Percentiles rank a stretch among this genome's conserved stretches.
phyloP scores from a whole-genome alignment of 1,140 invertebrate genomes.

The Scaptomyza hsui region DNA sequence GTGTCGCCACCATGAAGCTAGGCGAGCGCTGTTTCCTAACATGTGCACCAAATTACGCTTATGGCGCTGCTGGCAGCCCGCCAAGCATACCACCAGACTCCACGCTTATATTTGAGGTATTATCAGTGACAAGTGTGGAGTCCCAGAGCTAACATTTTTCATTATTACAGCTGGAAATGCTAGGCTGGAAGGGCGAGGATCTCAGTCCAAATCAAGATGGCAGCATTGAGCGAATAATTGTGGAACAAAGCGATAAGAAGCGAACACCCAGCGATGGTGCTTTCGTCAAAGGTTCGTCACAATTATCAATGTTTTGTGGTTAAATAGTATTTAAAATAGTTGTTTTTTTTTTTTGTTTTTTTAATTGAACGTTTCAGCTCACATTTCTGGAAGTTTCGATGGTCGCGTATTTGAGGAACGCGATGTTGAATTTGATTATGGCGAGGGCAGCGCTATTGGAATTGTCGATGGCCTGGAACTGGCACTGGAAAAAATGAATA shows the following conservation, averaged over 20 bases:
- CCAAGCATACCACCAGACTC: slow-evolving; percentile 96
- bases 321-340: slow-evolving; percentile 17
- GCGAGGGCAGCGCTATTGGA: slow-evolving; percentile 91
- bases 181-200: slow-evolving; percentile 94
- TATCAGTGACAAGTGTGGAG: neutral
- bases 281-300: slow-evolving; percentile 88
- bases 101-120: slow-evolving; percentile 96
- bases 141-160: neutral
- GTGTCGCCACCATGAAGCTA: slow-evolving; percentile 96
- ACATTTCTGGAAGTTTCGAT: slow-evolving; percentile 90
- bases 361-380: slow-evolving; percentile 86
- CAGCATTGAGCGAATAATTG: slow-evolving; percentile 90
- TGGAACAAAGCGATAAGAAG: slow-evolving; percentile 85
- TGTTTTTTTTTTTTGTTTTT: slow-evolving; percentile 33
- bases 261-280: slow-evolving; percentile 94
- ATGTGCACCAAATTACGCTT: slow-evolving; percentile 96
- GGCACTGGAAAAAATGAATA: slow-evolving; percentile 93
- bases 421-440: slow-evolving; percentile 92
- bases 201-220: slow-evolving; percentile 92
- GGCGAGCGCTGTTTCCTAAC: slow-evolving; percentile 94
- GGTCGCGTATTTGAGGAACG: slow-evolving; percentile 90
- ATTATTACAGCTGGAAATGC: slow-evolving; percentile 90
- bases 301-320: slow-evolving; percentile 37
- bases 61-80: slow-evolving; percentile 92
- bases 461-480: slow-evolving; percentile 93